Evolutionary conservation across 2,797 vertebrate species (phyloP).

Genomic region (Parauchenoglanis ngamensis): DNA sequence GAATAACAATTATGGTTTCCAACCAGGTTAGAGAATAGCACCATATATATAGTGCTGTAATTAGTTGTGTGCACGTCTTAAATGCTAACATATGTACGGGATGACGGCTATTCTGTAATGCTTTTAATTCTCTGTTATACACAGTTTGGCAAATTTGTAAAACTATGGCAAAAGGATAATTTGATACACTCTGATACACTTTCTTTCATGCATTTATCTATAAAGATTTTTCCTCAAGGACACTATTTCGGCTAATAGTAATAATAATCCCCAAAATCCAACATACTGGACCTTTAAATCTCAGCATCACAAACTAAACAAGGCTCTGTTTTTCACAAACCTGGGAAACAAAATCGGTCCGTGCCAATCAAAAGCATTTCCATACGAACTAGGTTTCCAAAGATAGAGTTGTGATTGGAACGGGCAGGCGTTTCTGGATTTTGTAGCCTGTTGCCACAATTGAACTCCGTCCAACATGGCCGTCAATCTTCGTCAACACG

Average conservation of each 20-base stretch:
- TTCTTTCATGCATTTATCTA: background rate
- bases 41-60: background rate
- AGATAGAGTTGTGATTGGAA: constrained; percentile 19
- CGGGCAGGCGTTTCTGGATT: background rate
- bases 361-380: background rate
- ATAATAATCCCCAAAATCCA: no score
- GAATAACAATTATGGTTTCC: background rate
- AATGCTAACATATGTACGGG: no score
- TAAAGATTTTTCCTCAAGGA: background rate
- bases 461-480: constrained; percentile 30
- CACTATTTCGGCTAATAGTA: no score
- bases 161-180: background rate
- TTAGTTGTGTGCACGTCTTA: background rate
- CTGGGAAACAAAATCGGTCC: background rate
- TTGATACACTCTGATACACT: no score
- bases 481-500: constrained; percentile 36
- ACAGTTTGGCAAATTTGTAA: background rate
- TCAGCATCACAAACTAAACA: background rate
- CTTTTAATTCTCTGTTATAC: no score
- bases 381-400: background rate
- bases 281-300: background rate
- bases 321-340: no score
- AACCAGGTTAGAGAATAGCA: background rate
- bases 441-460: background rate
- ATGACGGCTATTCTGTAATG: background rate